Base-by-base conservation (phyloP, 2,888 invertebrate genomes). In the Andrena camellia region DNA sequence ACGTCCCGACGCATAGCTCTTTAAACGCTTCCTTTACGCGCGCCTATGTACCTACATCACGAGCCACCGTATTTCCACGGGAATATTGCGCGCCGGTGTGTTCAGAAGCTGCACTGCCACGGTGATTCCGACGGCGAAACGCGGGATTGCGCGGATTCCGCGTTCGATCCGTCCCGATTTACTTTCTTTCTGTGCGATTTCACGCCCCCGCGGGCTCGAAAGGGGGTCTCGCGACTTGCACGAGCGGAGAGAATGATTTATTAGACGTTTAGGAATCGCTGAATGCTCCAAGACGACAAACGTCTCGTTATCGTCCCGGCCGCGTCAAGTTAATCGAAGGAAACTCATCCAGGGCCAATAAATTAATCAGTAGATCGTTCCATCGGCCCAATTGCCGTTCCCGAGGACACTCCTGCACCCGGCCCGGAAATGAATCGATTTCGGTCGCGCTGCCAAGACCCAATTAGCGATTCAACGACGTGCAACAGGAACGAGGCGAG, bases 371-470 rank as follows among this genome's bases (percentile, higher is more conserved):
- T 33, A 42, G 80, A 68, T 68, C 80, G 79, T 20, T 78, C 71
- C 66, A 67, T 78, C 81, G 54, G n/a, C 26, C 67, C 33, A 64
- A 81, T 80, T 80, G 54, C 54, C 42, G 17, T 54, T 35, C 67
- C 80, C 54, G 80, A 62, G 23, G 67, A 33, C 35, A 57, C 63
- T 80, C 68, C 80, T 50, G 63, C 8, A 26, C 2, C 23, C 33
- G 23, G 33, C 33, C 68, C 80, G 81, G 81, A 72, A 80, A 80
- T 80, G 67, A 81, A 80, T 81, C 81, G 81, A 81, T 81, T 63
- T 81, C 67, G 50, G 29, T 26, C 33, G 33, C 60, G 81, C 50
- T 57, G n/a, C 67, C 50, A 29, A 70, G 80, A 80, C 80, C 80
- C 68, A 72, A 81, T 81, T 80, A 80, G 31, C 81, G 81, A 72